Conservation (phyloP, 2,113 vertebrate species). For the Ceratotherium simum region DNA sequence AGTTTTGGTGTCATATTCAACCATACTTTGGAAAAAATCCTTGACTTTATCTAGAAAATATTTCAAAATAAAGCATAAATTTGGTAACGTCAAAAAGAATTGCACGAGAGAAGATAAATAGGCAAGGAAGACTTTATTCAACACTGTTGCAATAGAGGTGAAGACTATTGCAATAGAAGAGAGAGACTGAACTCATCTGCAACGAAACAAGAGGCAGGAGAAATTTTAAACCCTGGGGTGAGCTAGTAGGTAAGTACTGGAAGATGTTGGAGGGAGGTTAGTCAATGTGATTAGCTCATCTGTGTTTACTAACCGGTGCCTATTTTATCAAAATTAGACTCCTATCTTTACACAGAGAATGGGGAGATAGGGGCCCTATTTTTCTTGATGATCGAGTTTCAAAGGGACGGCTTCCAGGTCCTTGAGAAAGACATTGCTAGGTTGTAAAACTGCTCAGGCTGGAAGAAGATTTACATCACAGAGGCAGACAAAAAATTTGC, state of each 20-base stretch:
- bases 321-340: background rate
- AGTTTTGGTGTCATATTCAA: background rate
- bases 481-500: background rate
- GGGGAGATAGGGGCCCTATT: background rate
- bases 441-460: background rate
- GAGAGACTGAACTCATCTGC: background rate
- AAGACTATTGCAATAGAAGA: background rate
- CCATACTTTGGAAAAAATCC: background rate
- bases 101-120: background rate
- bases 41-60: background rate
- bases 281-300: background rate
- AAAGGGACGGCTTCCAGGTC: background rate
- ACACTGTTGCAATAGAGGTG: background rate
- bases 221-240: background rate
- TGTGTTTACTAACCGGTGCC: background rate
- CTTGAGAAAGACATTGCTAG: background rate
- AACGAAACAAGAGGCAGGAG: background rate
- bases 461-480: background rate
- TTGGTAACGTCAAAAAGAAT: background rate
- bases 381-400: background rate
- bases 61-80: background rate
- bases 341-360: background rate
- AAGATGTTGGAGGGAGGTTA: accelerated
- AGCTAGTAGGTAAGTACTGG: background rate
- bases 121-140: background rate